Conservation (phyloP, 2,888 invertebrate species). For the Platycheirus albimanus region DNA sequence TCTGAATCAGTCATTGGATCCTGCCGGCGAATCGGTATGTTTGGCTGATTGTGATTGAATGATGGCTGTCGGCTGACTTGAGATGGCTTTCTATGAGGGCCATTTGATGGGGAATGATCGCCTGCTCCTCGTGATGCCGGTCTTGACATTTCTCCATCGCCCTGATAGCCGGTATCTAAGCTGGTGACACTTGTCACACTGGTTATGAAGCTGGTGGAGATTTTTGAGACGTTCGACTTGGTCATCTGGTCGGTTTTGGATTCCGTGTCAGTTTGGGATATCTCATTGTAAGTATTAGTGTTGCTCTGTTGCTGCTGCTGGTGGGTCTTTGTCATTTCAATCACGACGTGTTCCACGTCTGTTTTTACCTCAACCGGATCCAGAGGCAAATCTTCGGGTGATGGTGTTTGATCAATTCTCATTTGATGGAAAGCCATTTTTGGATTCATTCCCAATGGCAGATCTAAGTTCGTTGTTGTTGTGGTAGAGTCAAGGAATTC, state of each 20-base stretch:
- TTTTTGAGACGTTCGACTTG: slow-evolving; percentile 86
- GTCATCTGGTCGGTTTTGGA: slow-evolving; percentile 85
- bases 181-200: slow-evolving; percentile 96
- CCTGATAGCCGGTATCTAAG: slow-evolving; percentile 96
- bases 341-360: slow-evolving; percentile 84
- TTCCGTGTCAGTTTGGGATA: slow-evolving; percentile 84
- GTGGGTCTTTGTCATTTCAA: slow-evolving; percentile 79
- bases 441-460: slow-evolving; percentile 83
- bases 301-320: slow-evolving; percentile 58
- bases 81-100: slow-evolving; percentile 80
- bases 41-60: slow-evolving; percentile 81
- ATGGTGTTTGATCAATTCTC: slow-evolving; percentile 91
- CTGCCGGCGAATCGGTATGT: slow-evolving; percentile 87
- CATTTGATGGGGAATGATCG: slow-evolving; percentile 88
- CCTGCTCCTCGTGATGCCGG: slow-evolving; percentile 91
- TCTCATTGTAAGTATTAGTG: slow-evolving; percentile 81
- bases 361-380: slow-evolving; percentile 88
- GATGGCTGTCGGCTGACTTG: slow-evolving; percentile 83
- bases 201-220: slow-evolving; percentile 90
- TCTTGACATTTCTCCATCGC: slow-evolving; percentile 94
- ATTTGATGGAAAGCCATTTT: slow-evolving; percentile 80
- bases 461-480: slow-evolving; percentile 85
- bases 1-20: slow-evolving; percentile 96
- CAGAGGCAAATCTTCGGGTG: slow-evolving; percentile 92
- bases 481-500: slow-evolving; percentile 86